These are phyloP conservation scores for Chloropsis hardwickii DNA, from an alignment of 2,113 vertebrate genomes.

Conservation along the genomic window DNA sequence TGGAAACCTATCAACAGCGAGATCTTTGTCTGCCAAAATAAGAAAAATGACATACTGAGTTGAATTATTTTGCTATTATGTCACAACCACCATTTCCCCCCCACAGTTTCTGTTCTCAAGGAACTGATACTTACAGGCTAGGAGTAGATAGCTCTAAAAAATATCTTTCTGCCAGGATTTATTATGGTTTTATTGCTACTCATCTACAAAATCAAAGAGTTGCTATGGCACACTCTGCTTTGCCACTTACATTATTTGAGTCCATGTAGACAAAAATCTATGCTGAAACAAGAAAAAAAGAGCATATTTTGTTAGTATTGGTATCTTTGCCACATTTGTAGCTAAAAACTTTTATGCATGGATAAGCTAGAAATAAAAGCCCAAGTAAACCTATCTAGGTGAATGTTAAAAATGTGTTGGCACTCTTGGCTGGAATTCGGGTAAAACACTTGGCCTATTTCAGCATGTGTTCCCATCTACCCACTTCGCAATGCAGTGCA, in stretches of 20 bases:
- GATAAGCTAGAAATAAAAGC: not conserved
- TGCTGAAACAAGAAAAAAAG: not conserved
- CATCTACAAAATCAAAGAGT: not conserved
- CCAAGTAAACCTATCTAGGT: not conserved
- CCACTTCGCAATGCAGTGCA: not conserved
- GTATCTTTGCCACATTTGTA: not conserved
- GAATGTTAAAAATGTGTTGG: conserved; percentile 7
- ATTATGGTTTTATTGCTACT: not conserved
- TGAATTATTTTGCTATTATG: not conserved
- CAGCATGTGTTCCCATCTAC: conserved; percentile 8
- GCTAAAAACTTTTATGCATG: not conserved
- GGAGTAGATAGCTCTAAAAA: not conserved
- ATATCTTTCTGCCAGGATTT: not conserved
- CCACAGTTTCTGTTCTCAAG: not conserved
- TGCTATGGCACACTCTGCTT: not conserved
- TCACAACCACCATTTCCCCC: not conserved
- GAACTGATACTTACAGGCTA: not conserved
- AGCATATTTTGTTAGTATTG: not conserved
- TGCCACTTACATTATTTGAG: not conserved
- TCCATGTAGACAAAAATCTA: not conserved
- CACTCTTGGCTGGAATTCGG: not conserved
- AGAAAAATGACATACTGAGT: conserved; percentile 2
- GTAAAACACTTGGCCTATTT: not conserved
- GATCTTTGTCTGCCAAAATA: conserved; percentile 11
- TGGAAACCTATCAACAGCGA: conserved; percentile 46